Conservation (phyloP, 1,140 invertebrate species). For the Copidosoma floridanum region DNA sequence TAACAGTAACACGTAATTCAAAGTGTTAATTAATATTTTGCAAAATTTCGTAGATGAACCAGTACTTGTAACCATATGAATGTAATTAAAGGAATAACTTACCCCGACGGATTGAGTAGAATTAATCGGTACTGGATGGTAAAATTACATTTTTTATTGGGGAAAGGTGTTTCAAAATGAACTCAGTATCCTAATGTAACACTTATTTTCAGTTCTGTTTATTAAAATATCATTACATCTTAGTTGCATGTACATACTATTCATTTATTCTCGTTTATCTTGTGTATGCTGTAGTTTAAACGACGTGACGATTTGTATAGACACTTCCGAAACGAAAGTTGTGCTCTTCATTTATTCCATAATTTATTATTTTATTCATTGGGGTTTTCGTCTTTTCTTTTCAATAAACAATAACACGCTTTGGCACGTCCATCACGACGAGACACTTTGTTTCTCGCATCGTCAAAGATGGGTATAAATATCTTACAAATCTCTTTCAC, state of each 20-base stretch:
- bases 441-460: neutral
- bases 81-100: no score
- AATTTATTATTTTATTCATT: neutral
- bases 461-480: neutral
- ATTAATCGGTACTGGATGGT: no score
- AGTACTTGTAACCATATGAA: no score
- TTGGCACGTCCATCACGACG: slow-evolving; percentile 18
- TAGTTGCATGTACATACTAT: slow-evolving; percentile 20
- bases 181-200: slow-evolving; percentile 19
- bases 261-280: slow-evolving; percentile 5
- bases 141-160: no score
- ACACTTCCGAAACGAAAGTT: no score
- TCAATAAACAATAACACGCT: slow-evolving; percentile 14
- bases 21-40: no score
- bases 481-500: neutral
- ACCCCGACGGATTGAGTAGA: no score
- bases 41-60: no score
- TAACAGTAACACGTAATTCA: no score
- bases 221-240: slow-evolving; percentile 30
- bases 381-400: slow-evolving; percentile 5
- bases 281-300: slow-evolving; percentile 15
- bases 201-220: slow-evolving; percentile 30
- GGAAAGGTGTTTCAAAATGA: no score
- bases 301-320: no score
- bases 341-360: no score